Evolutionary conservation across 2,888 invertebrate species (phyloP), one percentile per base, ranked within the genome.

Genomic region (Stenichneumon culpator): DNA sequence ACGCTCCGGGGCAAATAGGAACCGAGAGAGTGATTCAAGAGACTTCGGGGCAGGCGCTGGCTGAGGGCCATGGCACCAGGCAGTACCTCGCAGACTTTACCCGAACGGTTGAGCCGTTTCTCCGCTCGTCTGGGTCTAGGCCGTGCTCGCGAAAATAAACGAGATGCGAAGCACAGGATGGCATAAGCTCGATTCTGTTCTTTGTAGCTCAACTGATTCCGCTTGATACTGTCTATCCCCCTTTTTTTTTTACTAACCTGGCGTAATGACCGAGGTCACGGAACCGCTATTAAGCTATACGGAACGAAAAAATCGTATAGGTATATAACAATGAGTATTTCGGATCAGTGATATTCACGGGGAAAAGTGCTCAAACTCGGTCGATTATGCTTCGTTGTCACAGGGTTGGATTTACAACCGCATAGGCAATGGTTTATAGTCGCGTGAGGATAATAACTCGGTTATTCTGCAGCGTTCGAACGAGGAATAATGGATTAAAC

Each of bases 31-130:
- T 16, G 86, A 75, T 87, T 83, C 86, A 82, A 63, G 63, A 50
- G 28, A 25, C 70, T 84, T 83, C 77, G 39, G 44, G 60, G 28
- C 57, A 50, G n/a, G 87, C 87, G 82, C 92, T 92, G 92, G 92
- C 93, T 85, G 88, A 89, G 89, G 90, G 93, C 93, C 93, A 92
- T 92, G 91, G 90, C 90, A 92, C 90, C 90, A 89, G 87, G 86
- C 88, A 82, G 88, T 89, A 87, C 90, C 89, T 83, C 85, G 52
- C 84, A 81, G 85, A 87, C 69, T 68, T 79, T 63, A 78, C 70
- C 67, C 57, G 70, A 84, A 60, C 80, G 65, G 25, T 60, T 63
- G 63, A 69, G 73, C 44, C 79, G 57, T 79, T 44, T 65, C 19
- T 52, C 9, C 63, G 32, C 7, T 19, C 70, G 80, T 80, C 81